A percentile compares a stretch with the other conserved stretches of the same genome.
These are phyloP conservation scores for Calyptomena viridis DNA, from an alignment of 2,113 vertebrate species.

Conservation along the genomic window DNA sequence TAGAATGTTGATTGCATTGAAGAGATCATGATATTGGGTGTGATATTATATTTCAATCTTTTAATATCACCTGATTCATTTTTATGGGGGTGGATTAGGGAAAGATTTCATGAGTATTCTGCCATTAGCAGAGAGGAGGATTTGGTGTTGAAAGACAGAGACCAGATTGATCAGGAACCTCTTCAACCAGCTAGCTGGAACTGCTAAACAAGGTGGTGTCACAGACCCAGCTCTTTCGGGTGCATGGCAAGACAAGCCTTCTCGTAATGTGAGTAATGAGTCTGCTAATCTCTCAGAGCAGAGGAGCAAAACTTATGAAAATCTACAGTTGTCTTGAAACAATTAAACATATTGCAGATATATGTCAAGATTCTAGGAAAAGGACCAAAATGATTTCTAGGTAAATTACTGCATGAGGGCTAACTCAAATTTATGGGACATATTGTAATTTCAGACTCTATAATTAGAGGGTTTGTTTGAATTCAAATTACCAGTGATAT, in stretches of 20 bases:
- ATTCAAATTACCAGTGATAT: constrained; percentile 32
- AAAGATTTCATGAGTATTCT: neutral
- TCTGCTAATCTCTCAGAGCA: neutral
- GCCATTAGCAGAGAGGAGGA: neutral
- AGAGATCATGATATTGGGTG: neutral
- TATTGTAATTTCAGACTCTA: constrained; percentile 45
- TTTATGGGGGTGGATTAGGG: neutral
- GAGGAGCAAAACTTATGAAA: constrained; percentile 21
- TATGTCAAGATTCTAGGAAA: constrained; percentile 40
- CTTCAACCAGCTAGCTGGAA: neutral
- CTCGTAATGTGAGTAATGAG: neutral
- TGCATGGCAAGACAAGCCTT: constrained; percentile 4
- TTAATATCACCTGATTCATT: neutral
- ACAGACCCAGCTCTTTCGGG: neutral
- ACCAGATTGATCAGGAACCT: neutral
- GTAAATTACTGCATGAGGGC: constrained; percentile 38
- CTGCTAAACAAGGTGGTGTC: neutral
- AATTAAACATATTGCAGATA: constrained; percentile 44
- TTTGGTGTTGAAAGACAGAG: neutral
- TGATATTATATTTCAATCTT: neutral
- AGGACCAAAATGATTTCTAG: constrained; percentile 40
- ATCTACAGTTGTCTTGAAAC: constrained; percentile 38
- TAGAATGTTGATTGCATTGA: neutral
- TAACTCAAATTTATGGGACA: constrained; percentile 42
- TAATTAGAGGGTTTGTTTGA: constrained; percentile 46